Evolutionary conservation across 2,888 invertebrate species (phyloP), one percentile per base, ranked within the genome.

Genomic region (Disparrhopalites patrizii): DNA sequence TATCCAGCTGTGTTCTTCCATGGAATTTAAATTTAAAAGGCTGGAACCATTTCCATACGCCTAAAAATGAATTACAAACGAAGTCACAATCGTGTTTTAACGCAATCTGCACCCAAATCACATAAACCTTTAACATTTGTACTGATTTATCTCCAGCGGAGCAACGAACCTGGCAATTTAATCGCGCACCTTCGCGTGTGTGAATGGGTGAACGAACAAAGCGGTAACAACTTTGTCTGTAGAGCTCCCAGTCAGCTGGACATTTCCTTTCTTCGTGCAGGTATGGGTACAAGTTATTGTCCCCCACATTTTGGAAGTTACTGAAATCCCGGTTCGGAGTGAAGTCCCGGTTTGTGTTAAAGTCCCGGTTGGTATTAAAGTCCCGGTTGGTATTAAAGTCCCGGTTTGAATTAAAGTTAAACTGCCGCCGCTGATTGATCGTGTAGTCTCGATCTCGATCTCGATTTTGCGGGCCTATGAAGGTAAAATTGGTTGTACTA

Each of bases 1-100:
- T 43, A 96, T 82, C 77, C 94, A 96, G 0, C 89, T 85, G 81
- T 95, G 93, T 78, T 96, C 95, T 67, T 91, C 91, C 3, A 87
- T 82, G 64, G 83, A 87, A 77, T 90, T 90, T 5, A 96, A 85
- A 69, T 90, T 87, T 0, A 89, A 82, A 61, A 95, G 81, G 77
- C 93, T 91, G 1, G 91, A 86, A 76, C 88, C 73, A 61, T 74
- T 72, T 60, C 73, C 88, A 76, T 87, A 89, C 0, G 90, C 89
- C 82, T 88, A 73, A 54, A 69, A 65, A 52, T 10, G 33, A 33
- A 63, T 27, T 57, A 51, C 25, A 51, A 47, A 61, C n/a, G n/a
- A n/a, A n/a, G n/a, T n/a, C n/a, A n/a, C 64, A 25, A 28, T 62
- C 23, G 31, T 40, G 33, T 36, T 62, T 38, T 10, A 58, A 20